Evolutionary conservation across 2,888 invertebrate genomes (phyloP), one percentile per base, ranked within the genome.

Genomic region (Glaucopsyche alexis): DNA sequence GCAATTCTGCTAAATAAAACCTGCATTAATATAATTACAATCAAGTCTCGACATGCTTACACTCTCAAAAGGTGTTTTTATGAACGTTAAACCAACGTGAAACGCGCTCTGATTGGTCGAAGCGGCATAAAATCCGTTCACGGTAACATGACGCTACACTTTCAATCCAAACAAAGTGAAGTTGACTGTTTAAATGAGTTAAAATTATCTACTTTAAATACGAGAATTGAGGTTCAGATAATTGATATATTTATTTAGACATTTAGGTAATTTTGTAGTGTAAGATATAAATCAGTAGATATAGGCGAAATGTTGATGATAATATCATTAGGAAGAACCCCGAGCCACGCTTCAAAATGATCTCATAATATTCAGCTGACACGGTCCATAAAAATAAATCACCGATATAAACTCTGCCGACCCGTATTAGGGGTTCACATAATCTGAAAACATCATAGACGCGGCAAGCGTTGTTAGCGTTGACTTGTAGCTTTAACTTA

Each of bases 401-500:
- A 77, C 75, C 77, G 74, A 76, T 77, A 79, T 78, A 78, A 81
- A 75, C 75, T 79, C 77, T 74, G 76, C 74, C 76, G 76, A 76
- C 74, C 76, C 76, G 75, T 78, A 78, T 78, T 82, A 81, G 82
- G 81, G 81, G 80, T 82, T 80, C 82, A 80, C 80, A 82, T 84
- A 82, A 84, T 85, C 85, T 85, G 85, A 88, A 85, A 79, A 84
- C 83, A 83, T 80, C 82, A 80, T 79, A 82, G 81, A 78, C 75
- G 64, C 38, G 64, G 77, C 78, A 79, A 29, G 29, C 75, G 77
- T 78, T 81, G 79, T 78, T 80, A 80, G 78, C 79, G 81, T 81
- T 82, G 81, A 82, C 82, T 84, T 83, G 83, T 80, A 82, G 81
- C 79, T 80, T 77, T 74, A 78, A 78, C 81, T 82, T 81, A 85